Evolutionary conservation across 2,113 vertebrate species (phyloP).

Genomic region (Lepus europaeus): DNA sequence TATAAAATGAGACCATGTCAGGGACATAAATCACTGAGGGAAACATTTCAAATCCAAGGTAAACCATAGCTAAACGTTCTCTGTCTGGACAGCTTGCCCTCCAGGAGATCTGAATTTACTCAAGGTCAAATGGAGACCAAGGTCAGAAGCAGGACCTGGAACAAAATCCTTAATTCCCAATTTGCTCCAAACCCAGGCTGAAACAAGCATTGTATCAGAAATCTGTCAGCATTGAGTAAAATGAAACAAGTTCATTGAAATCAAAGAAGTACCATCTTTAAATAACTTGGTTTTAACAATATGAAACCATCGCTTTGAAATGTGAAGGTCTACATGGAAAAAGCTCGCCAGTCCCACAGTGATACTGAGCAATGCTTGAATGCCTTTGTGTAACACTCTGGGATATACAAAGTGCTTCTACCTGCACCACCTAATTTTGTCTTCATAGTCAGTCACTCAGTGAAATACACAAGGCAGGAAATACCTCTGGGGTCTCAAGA

Average conservation of each 20-base stretch:
- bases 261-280: not conserved
- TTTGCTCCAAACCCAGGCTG: not conserved
- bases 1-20: slow-evolving; percentile 73
- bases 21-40: slow-evolving; percentile 63
- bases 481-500: not conserved
- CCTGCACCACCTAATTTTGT: not conserved
- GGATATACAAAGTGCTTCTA: not conserved
- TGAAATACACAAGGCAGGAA: not conserved
- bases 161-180: slow-evolving; percentile 48
- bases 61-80: slow-evolving; percentile 63
- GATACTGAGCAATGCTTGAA: not conserved
- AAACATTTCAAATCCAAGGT: slow-evolving; percentile 70
- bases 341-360: not conserved
- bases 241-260: slow-evolving; percentile 43
- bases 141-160: slow-evolving; percentile 70
- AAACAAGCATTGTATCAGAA: slow-evolving; percentile 49
- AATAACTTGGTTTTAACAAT: not conserved
- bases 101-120: slow-evolving; percentile 61
- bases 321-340: not conserved
- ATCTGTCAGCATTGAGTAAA: slow-evolving; percentile 40
- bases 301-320: not conserved
- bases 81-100: slow-evolving; percentile 65
- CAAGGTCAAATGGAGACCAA: slow-evolving; percentile 68
- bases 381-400: not conserved
- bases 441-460: not conserved